Conservation (phyloP, 2,113 vertebrate genomes). For the Cyphomyrus discorhynchus region DNA sequence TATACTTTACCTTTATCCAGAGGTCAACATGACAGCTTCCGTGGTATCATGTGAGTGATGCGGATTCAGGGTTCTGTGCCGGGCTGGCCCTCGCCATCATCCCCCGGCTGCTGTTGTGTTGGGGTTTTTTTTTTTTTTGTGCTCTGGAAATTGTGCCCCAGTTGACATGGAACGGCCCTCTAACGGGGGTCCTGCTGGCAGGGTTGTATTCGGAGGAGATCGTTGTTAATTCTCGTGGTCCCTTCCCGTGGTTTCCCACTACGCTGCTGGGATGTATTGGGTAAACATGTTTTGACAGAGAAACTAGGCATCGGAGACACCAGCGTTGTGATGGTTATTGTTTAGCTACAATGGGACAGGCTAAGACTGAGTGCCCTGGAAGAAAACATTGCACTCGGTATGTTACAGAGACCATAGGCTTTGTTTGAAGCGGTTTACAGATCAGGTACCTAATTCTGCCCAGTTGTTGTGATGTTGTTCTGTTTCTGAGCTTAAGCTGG, state of each 20-base stretch:
- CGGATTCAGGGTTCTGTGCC: not conserved
- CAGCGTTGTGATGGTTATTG: not conserved
- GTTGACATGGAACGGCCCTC: not conserved
- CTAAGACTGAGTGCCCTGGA: not conserved
- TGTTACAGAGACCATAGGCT: not conserved
- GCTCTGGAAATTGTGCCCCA: not conserved
- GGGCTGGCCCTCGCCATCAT: not conserved
- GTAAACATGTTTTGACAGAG: not conserved
- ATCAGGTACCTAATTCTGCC: not conserved
- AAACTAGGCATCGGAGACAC: not conserved
- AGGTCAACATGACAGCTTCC: not conserved
- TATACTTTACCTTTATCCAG: not conserved
- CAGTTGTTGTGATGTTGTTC: not conserved
- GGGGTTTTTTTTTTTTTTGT: not conserved
- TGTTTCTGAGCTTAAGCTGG: not conserved
- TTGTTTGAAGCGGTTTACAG: not conserved
- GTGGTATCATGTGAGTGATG: not conserved
- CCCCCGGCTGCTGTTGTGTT: not conserved
- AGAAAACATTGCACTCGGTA: not conserved
- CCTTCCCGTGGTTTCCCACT: not conserved
- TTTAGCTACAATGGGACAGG: not conserved
- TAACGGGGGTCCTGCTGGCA: not conserved
- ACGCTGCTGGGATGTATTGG: not conserved
- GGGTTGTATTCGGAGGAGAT: not conserved
- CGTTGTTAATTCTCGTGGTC: not conserved